Evolutionary conservation across 2,888 invertebrate genomes (phyloP).

Genomic region (Epistrophella euchroma): DNA sequence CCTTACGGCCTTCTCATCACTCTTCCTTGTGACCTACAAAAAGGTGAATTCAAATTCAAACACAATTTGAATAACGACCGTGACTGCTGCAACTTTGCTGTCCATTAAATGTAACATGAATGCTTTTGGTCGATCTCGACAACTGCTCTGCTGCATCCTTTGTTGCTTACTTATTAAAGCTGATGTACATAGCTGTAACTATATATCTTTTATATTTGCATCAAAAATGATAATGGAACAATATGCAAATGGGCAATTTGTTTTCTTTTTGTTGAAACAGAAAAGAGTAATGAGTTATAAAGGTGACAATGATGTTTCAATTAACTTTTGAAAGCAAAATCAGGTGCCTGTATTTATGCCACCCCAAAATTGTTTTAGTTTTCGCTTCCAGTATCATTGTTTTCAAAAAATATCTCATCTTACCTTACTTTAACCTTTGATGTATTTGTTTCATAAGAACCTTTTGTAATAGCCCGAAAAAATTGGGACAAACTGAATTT

Average conservation of each 20-base stretch:
- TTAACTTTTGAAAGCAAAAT: no score
- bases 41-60: slow-evolving; percentile 26
- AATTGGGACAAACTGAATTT: no score
- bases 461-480: no score
- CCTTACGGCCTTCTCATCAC: background rate
- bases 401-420: no score
- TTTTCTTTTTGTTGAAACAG: no score
- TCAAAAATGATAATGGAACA: slow-evolving; percentile 20
- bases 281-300: no score
- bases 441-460: no score
- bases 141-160: background rate
- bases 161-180: slow-evolving; percentile 3
- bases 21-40: background rate
- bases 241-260: background rate
- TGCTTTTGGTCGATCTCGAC: background rate
- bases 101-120: slow-evolving; percentile 6
- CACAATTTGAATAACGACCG: slow-evolving; percentile 12
- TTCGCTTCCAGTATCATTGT: no score
- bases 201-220: background rate
- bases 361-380: no score
- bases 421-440: no score
- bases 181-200: background rate
- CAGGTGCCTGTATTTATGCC: no score
- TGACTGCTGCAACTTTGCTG: background rate
- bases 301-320: no score